phyloP scores from a whole-genome alignment of 1,140 invertebrate species.

The Drosophila parabipectinata region DNA sequence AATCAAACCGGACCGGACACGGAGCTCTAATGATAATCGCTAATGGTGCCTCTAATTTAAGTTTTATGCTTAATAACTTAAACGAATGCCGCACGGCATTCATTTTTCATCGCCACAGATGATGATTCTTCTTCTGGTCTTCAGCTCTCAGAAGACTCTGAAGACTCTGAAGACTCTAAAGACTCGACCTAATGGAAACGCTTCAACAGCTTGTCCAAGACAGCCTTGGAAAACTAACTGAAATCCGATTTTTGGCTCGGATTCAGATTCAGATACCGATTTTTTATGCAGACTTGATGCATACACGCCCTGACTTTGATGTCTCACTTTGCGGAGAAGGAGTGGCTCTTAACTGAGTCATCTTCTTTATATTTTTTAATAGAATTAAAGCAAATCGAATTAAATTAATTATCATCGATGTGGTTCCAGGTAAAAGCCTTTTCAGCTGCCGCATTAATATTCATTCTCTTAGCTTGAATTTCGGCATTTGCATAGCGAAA shows the following conservation, averaged over 20 bases:
- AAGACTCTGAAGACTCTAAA: not conserved
- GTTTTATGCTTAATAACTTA: slow-evolving; percentile 77
- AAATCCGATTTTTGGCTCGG: not conserved
- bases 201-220: slow-evolving; percentile 69
- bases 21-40: slow-evolving; percentile 58
- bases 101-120: slow-evolving; percentile 47
- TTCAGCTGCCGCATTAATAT: slow-evolving; percentile 28
- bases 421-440: slow-evolving; percentile 48
- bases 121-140: slow-evolving; percentile 32
- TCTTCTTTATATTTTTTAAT: not conserved
- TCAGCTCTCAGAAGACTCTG: not conserved
- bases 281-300: slow-evolving; percentile 43
- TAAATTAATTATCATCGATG: slow-evolving; percentile 27
- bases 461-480: slow-evolving; percentile 39
- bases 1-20: slow-evolving; percentile 59
- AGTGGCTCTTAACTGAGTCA: slow-evolving; percentile 15
- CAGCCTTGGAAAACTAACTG: slow-evolving; percentile 43
- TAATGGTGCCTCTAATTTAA: slow-evolving; percentile 69
- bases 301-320: slow-evolving; percentile 25
- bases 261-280: slow-evolving; percentile 2
- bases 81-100: slow-evolving; percentile 72
- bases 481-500: slow-evolving; percentile 61
- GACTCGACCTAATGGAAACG: slow-evolving; percentile 72
- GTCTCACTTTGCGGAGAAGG: slow-evolving; percentile 37
- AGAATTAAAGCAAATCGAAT: slow-evolving; percentile 22